Base-by-base conservation (phyloP, 2,888 invertebrate species). In the Cyrtodaria siliqua region DNA sequence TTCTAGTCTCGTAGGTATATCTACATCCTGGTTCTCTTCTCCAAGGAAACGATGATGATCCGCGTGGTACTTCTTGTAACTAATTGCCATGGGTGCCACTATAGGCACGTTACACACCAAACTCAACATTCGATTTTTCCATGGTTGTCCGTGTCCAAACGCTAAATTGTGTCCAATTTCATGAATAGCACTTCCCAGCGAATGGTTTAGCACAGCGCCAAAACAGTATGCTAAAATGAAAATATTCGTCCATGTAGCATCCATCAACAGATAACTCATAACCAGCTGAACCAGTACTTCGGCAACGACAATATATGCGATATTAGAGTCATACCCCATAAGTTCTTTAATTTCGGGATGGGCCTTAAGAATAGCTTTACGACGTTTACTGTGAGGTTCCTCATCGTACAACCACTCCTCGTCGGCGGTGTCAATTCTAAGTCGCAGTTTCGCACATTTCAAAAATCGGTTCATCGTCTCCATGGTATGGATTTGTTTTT, bases 341-440 rank as follows among this genome's bases (percentile, higher is more conserved):
- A 93, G 86, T 44, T 89, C 87, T 74, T 93, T 93, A 24, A 93
- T 92, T 80, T 93, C 89, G 4, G 93, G 93, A 72, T 93, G 88
- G 72, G 91, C 91, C 59, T 85, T 86, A 91, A 99, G 95, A 92
- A 99, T 99, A 86, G 97, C 95, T 94, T 97, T 97, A 76, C 99
- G 95, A 69, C 99, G 95, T 73, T 96, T 96, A 2, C 98, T 97
- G 93, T 99, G 99, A 1, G 99, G 99, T 92, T 99, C 99, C 91
- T 99, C 99, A 0, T 97, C 97, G 90, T 97, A 97, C 38, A 96
- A 95, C 99, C 99, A 99, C 92, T 99, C 91, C 40, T 92, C 90
- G 12, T 88, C 89, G 0, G 78, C 59, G 0, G 83, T 73, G 24
- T 73, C 69, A 1, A 83, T 82, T 26, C 82, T 78, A 14, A 83